These are phyloP conservation scores for Dryobota labecula DNA, from an alignment of 2,888 invertebrate genomes.

Conservation along the genomic window DNA sequence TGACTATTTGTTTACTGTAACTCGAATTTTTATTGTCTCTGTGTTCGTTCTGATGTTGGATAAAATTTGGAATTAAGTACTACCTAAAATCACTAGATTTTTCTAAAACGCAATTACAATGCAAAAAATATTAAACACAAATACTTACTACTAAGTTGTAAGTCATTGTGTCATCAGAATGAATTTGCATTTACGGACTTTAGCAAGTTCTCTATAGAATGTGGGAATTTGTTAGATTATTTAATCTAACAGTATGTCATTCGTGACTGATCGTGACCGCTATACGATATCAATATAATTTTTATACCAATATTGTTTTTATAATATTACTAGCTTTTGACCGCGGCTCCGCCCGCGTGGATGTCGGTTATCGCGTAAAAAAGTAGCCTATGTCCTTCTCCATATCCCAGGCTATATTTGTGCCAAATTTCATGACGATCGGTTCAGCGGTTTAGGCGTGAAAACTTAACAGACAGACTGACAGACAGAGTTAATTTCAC, in stretches of 20 bases:
- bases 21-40: neutral
- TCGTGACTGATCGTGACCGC: neutral
- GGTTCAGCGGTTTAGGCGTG: no score
- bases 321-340: no score
- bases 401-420: no score
- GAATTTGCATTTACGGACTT: neutral
- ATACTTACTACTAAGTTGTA: slow-evolving; percentile 13
- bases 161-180: slow-evolving; percentile 27
- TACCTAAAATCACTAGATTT: neutral
- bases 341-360: no score
- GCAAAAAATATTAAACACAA: slow-evolving; percentile 17
- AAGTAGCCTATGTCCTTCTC: no score
- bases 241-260: neutral
- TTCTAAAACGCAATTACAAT: neutral
- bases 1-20: neutral
- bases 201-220: slow-evolving; percentile 10
- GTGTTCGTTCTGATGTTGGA: neutral
- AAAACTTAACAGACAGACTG: no score
- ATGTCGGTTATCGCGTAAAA: no score
- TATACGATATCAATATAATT: neutral
- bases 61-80: slow-evolving; percentile 1
- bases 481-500: no score
- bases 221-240: neutral
- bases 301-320: neutral
- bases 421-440: no score